Evolutionary conservation across 2,797 vertebrate species (phyloP), one percentile per base, ranked within the genome.

Genomic region (Myotis vivesi): DNA sequence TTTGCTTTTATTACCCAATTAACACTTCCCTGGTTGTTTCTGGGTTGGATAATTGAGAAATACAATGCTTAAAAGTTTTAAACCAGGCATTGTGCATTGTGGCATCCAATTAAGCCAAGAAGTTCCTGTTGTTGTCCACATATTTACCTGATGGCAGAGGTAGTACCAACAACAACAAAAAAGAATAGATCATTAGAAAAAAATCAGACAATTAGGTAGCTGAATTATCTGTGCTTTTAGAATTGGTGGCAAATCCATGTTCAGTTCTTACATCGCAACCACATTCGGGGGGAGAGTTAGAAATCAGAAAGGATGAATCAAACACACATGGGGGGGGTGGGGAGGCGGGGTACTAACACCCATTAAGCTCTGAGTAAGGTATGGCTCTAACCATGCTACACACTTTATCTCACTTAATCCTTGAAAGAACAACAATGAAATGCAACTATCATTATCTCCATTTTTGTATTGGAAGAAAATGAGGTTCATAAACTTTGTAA

Each of bases 1-100:
- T 98, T 98, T 97, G 85, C 62, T 96, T 97, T 97, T 96, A 97
- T 71, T 82, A 92, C 4, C 49, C 91, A 93, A 95, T 97, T 97
- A 97, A 96, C 59, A 46, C 72, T 97, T 96, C 85, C 69, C n/a
- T 62, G 66, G 72, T 92, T 41, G 81, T 95, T 97, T 97, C 93
- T 95, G 87, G 46, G 80, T 87, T 83, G 1, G 0, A 92, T 96
- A 94, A 94, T 86, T 92, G 93, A 97, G 77, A 97, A 95, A 30
- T 76, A 49, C 15, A 87, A 87, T 94, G 87, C 53, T 94, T 96
- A 17, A 69, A 95, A 83, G 33, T 72, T 95, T 97, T 93, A 68
- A 46, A 64, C 25, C 64, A 82, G 30, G 20, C 86, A 87, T 80
- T 95, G 30, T 76, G 25, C 87, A 87, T 80, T 94, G n/a, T 76